A percentile compares a stretch with the other conserved stretches of the same genome.
Evolutionary conservation across 2,797 vertebrate genomes (phyloP).

Genomic region (Brachyrhaphis roseni): DNA sequence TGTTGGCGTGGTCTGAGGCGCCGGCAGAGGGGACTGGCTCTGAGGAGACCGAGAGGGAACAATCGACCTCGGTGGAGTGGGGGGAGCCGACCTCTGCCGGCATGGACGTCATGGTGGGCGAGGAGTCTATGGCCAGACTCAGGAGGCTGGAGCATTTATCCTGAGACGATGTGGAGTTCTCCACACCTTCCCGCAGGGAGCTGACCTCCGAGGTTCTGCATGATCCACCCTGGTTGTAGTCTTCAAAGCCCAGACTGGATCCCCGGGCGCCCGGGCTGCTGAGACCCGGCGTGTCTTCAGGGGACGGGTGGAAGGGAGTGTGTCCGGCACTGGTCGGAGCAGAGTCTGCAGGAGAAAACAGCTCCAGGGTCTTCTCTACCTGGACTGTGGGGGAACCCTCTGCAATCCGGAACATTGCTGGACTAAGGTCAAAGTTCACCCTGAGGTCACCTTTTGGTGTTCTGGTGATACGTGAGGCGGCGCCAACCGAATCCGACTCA

Average conservation of each 20-base stretch:
- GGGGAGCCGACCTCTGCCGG: constrained; percentile 89
- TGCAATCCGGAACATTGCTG: constrained; percentile 39
- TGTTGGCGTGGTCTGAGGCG: constrained; percentile 61
- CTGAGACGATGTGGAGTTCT: constrained; percentile 74
- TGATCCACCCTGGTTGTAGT: constrained; percentile 48
- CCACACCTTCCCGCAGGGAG: constrained; percentile 66
- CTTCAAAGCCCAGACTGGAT: constrained; percentile 65
- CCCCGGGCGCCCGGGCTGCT: constrained; percentile 45
- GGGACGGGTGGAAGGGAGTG: constrained; percentile 76
- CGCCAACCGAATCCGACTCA: constrained; percentile 46
- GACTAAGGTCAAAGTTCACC: constrained; percentile 82
- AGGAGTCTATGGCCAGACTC: constrained; percentile 85
- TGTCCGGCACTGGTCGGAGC: constrained; percentile 69
- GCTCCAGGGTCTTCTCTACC: constrained; percentile 79
- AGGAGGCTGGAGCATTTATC: constrained; percentile 81
- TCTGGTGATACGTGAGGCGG: constrained; percentile 70
- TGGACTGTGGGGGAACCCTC: constrained; percentile 55
- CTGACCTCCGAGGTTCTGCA: constrained; percentile 59
- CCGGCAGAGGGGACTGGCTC: constrained; percentile 79
- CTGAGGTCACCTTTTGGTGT: constrained; percentile 80
- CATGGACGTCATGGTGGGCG: constrained; percentile 86
- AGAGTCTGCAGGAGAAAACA: constrained; percentile 75
- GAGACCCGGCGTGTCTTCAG: constrained; percentile 55
- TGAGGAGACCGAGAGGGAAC: constrained; percentile 88
- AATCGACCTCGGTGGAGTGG: constrained; percentile 89